Evolutionary conservation across 2,888 invertebrate genomes (phyloP).

Genomic region (Scrobipalpa atriplicella): DNA sequence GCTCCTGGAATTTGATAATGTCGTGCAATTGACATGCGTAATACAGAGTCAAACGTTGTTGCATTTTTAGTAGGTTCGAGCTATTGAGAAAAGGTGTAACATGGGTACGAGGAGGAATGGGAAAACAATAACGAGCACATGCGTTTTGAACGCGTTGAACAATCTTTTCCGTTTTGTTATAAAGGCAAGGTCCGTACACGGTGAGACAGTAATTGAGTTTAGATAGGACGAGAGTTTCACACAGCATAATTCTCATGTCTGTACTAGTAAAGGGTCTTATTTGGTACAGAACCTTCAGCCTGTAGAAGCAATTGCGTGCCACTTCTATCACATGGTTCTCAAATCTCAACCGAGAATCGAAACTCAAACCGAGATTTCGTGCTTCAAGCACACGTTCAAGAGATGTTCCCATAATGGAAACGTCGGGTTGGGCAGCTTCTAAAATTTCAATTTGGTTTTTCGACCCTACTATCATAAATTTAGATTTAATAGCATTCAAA

Average conservation of each 20-base stretch:
- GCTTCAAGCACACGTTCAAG: background rate
- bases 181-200: no score
- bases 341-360: background rate
- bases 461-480: background rate
- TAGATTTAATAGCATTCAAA: background rate
- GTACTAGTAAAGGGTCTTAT: background rate
- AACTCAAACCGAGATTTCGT: background rate
- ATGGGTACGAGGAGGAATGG: no score
- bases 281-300: slow-evolving; percentile 15
- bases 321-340: background rate
- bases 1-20: no score
- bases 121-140: no score
- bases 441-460: background rate
- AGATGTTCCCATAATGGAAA: background rate
- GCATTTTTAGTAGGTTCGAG: no score
- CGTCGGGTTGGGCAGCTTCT: background rate
- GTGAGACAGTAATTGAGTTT: background rate
- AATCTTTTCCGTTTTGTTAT: no score
- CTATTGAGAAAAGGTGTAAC: no score
- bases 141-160: no score
- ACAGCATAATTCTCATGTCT: background rate
- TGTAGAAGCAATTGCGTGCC: background rate
- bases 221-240: background rate
- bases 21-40: no score
- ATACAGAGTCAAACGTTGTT: no score